Percentiles rank a stretch among this genome's conserved stretches.
These are phyloP conservation scores for Microcebus jonahi DNA, from an alignment of 2,113 vertebrate genomes.

Conservation along the genomic window DNA sequence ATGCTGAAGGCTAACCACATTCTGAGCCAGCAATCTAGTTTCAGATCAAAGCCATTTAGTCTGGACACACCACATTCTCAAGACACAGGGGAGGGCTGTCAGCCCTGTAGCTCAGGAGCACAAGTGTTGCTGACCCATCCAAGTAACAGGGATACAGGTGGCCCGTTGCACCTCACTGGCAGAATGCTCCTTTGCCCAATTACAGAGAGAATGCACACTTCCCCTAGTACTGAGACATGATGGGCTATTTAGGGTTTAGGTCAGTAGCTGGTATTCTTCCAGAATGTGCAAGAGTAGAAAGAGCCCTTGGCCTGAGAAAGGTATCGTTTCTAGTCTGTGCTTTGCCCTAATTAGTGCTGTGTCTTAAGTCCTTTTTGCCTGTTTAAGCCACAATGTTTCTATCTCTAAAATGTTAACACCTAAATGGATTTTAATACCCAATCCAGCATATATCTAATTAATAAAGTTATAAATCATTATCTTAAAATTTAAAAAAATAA, in stretches of 20 bases:
- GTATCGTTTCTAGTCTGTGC: neutral
- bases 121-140: neutral
- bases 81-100: neutral
- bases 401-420: constrained; percentile 28
- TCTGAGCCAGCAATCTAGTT: constrained; percentile 23
- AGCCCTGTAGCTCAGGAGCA: neutral
- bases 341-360: neutral
- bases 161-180: neutral
- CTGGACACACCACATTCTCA: neutral
- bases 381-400: neutral
- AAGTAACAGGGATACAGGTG: neutral
- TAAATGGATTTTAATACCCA: constrained; percentile 14
- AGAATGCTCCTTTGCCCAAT: neutral
- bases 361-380: neutral
- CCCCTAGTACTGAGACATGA: neutral
- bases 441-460: neutral
- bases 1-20: neutral
- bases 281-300: constrained; percentile 12
- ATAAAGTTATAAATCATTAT: neutral
- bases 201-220: neutral
- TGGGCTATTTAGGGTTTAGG: neutral
- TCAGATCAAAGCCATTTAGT: neutral
- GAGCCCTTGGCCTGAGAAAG: neutral
- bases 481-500: constrained; percentile 46
- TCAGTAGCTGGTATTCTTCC: constrained; percentile 18